These are phyloP conservation scores for Coptotermes formosanus DNA, from an alignment of 1,140 invertebrate species.

Conservation along the genomic window DNA sequence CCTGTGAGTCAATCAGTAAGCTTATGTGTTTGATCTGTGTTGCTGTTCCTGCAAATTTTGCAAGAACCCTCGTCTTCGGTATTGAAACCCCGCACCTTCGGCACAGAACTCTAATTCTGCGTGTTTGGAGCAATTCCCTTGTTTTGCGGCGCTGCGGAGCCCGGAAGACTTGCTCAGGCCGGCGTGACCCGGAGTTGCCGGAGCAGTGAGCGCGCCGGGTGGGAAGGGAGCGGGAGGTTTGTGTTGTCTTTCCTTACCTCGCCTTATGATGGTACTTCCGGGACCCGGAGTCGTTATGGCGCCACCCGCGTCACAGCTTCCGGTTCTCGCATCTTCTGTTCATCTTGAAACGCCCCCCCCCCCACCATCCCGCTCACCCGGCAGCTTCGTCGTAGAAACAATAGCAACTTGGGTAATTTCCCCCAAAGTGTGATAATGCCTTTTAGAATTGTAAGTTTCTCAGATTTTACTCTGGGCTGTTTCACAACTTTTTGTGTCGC, in stretches of 20 bases:
- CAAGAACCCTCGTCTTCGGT: too few species aligned
- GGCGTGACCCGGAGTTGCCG: neutral
- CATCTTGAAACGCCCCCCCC: neutral
- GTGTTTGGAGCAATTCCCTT: neutral
- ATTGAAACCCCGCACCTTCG: neutral
- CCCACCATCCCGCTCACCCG: neutral
- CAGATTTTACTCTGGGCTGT: neutral
- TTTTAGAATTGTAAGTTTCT: slow-evolving; percentile 18
- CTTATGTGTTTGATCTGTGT: too few species aligned
- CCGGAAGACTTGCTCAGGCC: neutral
- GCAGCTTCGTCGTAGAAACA: neutral
- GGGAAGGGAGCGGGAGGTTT: neutral
- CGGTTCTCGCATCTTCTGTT: neutral
- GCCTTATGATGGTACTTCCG: neutral
- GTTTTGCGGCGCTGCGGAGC: neutral
- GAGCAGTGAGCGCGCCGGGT: neutral
- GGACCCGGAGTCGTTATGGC: slow-evolving; percentile 14
- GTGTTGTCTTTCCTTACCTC: neutral
- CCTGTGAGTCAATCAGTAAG: too few species aligned
- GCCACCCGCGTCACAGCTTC: neutral
- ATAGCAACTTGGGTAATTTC: slow-evolving; percentile 11
- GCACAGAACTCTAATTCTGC: neutral
- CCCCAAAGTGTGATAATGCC: slow-evolving; percentile 5
- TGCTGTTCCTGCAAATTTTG: too few species aligned
- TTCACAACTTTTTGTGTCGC: neutral